Base-by-base conservation (phyloP, 1,140 invertebrate genomes). In the Ctenoplectra terminalis region DNA sequence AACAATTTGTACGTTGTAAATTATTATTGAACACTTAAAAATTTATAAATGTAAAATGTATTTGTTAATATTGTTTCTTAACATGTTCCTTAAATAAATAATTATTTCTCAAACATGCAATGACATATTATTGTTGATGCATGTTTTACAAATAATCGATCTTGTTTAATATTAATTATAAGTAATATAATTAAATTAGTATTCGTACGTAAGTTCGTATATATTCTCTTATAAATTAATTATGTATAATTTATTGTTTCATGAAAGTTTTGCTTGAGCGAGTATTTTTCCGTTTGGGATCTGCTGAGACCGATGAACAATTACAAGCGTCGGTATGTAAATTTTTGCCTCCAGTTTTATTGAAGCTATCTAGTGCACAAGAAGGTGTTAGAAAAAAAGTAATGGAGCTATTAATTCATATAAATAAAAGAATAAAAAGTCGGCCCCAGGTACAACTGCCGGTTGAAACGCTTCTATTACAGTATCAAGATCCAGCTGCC, bases 361-460 rank as follows among this genome's bases (percentile, higher is more conserved):
- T 98, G 1, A 99, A 98, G 93, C 94, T 99, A 29, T 97, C 97
- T 61, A 98, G 97, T 54, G 95, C 96, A 26, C 95, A 98, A 92
- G 98, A 98, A 93, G 95, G 96, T 87, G 97, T 99, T 20, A 94
- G 97, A 58, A 97, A 96, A 90, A 98, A 98, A 95, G 97, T 99
- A 13, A 98, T 99, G 96, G 98, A 99, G 92, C 94, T 99, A n/a
- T 92, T 99, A 31, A 96, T 98, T 71, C 98, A 99, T 92, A 96
- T 99, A 37, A 99, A 98, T 92, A 97, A 97, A 90, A 94, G 98
- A 77, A 94, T 99, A 29, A 98, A 98, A 92, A 98, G 96, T 85
- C 94, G 98, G 60, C 95, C 96, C 11, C 95, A 96, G 90, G 96
- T 99, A 2, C 97, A 98, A 91, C 93, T 99, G 37, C 98, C 98